Evolutionary conservation across 2,113 vertebrate species (phyloP).

Genomic region (Gopherus flavomarginatus): DNA sequence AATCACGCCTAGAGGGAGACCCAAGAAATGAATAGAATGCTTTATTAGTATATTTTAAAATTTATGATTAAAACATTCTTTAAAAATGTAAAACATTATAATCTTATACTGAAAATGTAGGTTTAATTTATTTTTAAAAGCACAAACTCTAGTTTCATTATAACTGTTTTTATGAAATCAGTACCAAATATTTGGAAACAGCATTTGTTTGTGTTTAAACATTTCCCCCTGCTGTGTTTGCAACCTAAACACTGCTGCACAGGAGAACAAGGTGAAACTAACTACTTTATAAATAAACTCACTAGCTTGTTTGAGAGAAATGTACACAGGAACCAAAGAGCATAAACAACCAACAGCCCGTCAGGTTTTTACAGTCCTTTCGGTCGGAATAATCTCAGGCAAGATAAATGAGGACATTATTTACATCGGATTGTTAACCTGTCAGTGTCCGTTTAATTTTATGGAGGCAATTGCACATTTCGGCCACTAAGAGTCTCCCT

Average conservation of each 20-base stretch:
- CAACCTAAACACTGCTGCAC: neutral
- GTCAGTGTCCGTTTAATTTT: neutral
- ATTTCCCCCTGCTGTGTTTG: neutral
- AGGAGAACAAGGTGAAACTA: neutral
- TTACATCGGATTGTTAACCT: neutral
- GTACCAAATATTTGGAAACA: neutral
- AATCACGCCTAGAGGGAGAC: neutral
- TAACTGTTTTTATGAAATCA: neutral
- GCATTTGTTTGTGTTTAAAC: conserved; percentile 5
- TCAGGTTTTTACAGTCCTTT: too few species aligned
- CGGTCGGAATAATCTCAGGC: neutral
- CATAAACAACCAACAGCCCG: neutral
- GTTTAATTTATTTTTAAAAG: neutral
- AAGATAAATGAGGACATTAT: neutral
- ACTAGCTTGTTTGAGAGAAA: neutral
- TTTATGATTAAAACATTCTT: too few species aligned
- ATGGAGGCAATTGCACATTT: conserved; percentile 34
- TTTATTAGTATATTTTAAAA: too few species aligned
- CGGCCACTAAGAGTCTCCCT: conserved; percentile 68
- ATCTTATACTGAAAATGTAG: neutral
- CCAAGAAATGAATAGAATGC: neutral
- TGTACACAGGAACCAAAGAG: neutral
- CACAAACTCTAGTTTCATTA: neutral
- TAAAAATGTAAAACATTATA: too few species aligned
- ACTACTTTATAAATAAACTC: neutral